A percentile compares a stretch with the other conserved stretches of the same genome.
Conservation (phyloP, 2,888 invertebrate genomes). For the Caenorhabditis angaria region DNA sequence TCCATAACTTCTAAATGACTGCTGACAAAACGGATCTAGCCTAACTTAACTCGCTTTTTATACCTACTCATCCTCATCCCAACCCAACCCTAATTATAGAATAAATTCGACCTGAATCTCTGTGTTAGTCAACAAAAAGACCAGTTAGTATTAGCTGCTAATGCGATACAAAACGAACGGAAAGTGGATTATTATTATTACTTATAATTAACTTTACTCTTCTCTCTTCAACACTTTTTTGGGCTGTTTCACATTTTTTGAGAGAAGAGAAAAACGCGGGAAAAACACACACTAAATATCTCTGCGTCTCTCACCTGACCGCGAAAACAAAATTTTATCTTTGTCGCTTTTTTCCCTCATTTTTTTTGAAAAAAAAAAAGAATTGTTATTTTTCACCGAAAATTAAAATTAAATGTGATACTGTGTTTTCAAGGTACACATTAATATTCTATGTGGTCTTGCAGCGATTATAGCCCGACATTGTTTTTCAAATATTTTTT, state of each 20-base stretch:
- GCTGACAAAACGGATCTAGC: background rate
- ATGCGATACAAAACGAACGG: background rate
- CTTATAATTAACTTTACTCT: background rate
- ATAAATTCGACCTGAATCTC: background rate
- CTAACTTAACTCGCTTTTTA: background rate
- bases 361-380: too few species aligned
- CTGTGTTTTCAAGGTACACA: too few species aligned
- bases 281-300: conserved; percentile 1
- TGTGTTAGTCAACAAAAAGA: too few species aligned
- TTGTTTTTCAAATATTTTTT: too few species aligned
- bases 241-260: background rate
- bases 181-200: background rate
- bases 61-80: background rate
- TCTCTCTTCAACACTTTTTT: background rate
- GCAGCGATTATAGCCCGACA: too few species aligned
- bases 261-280: too few species aligned
- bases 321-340: too few species aligned
- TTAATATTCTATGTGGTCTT: too few species aligned
- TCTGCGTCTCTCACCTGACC: conserved; percentile 3
- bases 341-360: too few species aligned
- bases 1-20: conserved; percentile 3
- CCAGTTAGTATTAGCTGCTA: background rate
- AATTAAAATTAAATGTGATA: too few species aligned
- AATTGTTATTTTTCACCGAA: too few species aligned
- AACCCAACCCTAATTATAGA: background rate